phyloP scores from a whole-genome alignment of 2,113 vertebrate genomes.

The Salvelinus namaycush region DNA sequence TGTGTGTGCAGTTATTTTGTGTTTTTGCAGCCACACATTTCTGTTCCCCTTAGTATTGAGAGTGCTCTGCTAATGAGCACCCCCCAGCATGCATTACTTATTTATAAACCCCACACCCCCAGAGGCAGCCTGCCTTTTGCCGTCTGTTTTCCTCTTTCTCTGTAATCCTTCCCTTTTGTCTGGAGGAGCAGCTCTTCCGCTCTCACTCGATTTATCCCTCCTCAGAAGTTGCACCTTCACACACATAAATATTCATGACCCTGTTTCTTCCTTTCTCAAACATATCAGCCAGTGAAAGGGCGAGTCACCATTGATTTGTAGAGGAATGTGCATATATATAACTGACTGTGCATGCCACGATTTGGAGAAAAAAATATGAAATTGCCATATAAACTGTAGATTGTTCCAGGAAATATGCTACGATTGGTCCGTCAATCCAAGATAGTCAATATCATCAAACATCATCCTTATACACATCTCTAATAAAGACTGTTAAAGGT shows the following conservation, averaged over 20 bases:
- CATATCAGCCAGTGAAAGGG: constrained; percentile 25
- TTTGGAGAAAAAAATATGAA: too few species aligned
- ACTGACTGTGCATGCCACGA: background rate
- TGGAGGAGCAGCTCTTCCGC: constrained; percentile 31
- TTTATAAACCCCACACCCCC: constrained; percentile 53
- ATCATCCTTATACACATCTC: too few species aligned
- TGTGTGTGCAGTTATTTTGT: constrained; percentile 39
- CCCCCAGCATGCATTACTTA: constrained; percentile 59
- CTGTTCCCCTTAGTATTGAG: constrained; percentile 42
- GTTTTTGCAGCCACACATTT: constrained; percentile 33
- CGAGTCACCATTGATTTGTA: background rate
- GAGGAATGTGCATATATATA: background rate
- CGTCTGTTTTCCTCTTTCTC: constrained; percentile 40
- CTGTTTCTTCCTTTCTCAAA: constrained; percentile 26
- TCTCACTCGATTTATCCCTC: constrained; percentile 26
- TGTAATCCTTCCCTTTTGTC: constrained; percentile 54
- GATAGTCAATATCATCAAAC: too few species aligned
- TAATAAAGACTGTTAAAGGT: too few species aligned
- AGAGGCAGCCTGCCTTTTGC: constrained; percentile 45
- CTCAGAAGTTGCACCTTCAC: constrained; percentile 42
- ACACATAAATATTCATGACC: constrained; percentile 50
- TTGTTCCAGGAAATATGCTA: too few species aligned
- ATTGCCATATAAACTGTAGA: too few species aligned
- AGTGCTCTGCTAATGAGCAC: constrained; percentile 55
- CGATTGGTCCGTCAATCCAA: too few species aligned